These are phyloP conservation scores for Drosophila pseudotalamancana DNA, from an alignment of 2,888 invertebrate species.

Conservation along the genomic window DNA sequence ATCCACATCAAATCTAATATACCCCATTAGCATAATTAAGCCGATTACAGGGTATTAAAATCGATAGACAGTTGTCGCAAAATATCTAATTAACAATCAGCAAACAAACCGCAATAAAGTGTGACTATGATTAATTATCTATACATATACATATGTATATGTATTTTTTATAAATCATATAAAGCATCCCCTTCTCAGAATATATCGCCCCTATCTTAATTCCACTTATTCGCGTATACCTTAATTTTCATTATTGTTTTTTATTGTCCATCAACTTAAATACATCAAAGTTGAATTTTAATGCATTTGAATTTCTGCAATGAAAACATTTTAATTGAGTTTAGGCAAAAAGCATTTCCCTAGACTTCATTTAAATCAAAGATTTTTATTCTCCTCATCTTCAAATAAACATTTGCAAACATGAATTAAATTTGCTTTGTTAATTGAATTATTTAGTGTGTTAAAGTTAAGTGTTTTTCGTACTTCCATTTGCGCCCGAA, in stretches of 20 bases:
- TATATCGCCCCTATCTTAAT: too few species aligned
- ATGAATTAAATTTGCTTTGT: neutral
- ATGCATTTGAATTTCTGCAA: neutral
- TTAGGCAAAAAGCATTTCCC: conserved; percentile 12
- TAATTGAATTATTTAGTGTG: neutral
- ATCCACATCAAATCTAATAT: too few species aligned
- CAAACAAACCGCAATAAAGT: too few species aligned
- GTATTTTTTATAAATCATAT: neutral
- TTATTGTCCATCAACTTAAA: neutral
- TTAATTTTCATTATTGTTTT: neutral
- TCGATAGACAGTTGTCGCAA: conserved; percentile 42
- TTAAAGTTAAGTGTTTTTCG: neutral
- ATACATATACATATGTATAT: neutral
- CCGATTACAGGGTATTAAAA: too few species aligned
- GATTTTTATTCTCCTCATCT: neutral
- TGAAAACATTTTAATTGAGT: conserved; percentile 5
- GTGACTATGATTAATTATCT: too few species aligned
- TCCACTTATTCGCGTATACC: neutral
- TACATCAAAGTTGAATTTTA: neutral
- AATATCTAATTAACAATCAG: conserved; percentile 31
- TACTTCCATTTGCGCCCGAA: too few species aligned
- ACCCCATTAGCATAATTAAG: too few species aligned
- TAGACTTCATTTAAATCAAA: neutral
- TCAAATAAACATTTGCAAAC: neutral
- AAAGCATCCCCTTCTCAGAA: too few species aligned